Base-by-base conservation (phyloP, 2,888 invertebrate genomes). In the Charanyca ferruginea region DNA sequence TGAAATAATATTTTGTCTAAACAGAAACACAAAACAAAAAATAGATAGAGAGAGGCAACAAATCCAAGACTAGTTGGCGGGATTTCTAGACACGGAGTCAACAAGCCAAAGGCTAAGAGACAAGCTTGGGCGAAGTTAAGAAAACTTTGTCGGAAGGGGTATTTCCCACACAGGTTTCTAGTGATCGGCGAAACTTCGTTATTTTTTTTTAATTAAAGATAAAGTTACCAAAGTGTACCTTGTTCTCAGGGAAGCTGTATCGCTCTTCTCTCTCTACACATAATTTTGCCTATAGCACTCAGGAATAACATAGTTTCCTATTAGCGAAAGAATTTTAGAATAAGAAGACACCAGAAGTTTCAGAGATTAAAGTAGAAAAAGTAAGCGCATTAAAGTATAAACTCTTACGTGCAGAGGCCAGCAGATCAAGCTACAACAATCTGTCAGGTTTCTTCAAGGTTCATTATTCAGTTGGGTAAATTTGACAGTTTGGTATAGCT, bases 91-190 rank as follows among this genome's bases (percentile, higher is more conserved):
- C 55, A 52, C 18, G 45, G 1, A 55, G 51, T 62, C 62, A 72
- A 72, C 61, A 66, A 62, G 20, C 51, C 23, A 44, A 32, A 45
- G 38, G 35, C 32, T 59, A 49, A 59, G 49, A 73, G 61, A 75
- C 54, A 59, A 47, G 58, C 41, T 51, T 41, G 16, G 52, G 54
- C 9, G 9, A 59, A 77, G 77, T 77, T 72, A 18, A 28, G 28
- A 9, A 59, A 75, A 75, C 51, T 75, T 75, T 77, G 35, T 51
- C 45, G 41, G 48, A 55, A 71, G 65, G 66, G 16, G 45, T 55
- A n/a, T n/a, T n/a, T 66, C 51, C 47, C 38, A 38, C 45, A 48
- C 48, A 54, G 20, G 66, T 49, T 38, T 11, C 20, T 13, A 42
- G 57, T 9, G 9, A 38, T 6, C 6, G 1, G 28, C 55, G 42